phyloP scores from a whole-genome alignment of 2,797 vertebrate species.

The Aphelocoma californica region DNA sequence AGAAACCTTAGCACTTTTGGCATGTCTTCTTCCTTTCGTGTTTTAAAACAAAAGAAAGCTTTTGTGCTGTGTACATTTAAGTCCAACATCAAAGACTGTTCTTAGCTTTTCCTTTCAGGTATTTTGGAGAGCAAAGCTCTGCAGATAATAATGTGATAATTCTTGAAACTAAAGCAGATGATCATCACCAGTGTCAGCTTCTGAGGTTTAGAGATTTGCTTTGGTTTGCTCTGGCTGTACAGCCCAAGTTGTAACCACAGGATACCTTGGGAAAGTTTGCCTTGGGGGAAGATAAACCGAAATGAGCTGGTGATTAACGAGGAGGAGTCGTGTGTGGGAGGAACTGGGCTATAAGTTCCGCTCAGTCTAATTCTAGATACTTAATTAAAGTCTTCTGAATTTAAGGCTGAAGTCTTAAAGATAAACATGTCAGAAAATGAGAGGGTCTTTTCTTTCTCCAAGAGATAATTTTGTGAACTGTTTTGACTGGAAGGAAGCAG shows the following conservation, averaged over 20 bases:
- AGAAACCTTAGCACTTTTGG: neutral
- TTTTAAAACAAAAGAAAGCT: neutral
- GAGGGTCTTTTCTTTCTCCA: conserved; percentile 6
- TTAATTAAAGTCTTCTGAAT: conserved; percentile 32
- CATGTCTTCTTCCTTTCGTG: neutral
- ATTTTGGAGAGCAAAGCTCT: neutral
- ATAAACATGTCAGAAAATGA: neutral
- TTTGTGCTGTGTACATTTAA: neutral
- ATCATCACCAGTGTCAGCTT: neutral
- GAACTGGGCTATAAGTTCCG: neutral
- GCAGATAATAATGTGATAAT: neutral
- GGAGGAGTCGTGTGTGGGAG: conserved; percentile 1
- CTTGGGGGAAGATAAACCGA: neutral
- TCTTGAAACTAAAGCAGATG: neutral
- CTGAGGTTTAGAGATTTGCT: neutral
- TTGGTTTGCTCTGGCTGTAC: neutral
- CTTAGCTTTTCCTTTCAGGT: neutral
- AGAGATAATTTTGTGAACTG: neutral
- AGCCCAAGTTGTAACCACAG: neutral
- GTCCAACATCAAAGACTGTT: neutral
- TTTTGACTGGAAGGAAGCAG: conserved; percentile 14
- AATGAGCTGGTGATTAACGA: neutral
- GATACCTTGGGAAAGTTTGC: neutral
- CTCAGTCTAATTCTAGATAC: neutral
- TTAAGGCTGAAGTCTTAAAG: neutral